Percentiles rank a stretch among this genome's conserved stretches.
Evolutionary conservation across 2,797 vertebrate genomes (phyloP).

Genomic region (Craterocephalus amniculus): DNA sequence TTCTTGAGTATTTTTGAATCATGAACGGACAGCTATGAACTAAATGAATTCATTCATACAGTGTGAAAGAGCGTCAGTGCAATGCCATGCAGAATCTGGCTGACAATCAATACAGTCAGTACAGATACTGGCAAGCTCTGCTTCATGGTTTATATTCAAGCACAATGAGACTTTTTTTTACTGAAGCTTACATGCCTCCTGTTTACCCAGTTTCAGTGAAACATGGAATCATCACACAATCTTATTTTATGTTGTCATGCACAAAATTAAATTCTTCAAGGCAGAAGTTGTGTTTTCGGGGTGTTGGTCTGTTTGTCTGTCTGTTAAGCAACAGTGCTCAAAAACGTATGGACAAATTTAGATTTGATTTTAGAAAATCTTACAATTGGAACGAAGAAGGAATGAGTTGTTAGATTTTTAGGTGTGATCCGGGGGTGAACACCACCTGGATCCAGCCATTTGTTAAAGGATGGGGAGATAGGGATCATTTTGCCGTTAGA

Average conservation of each 20-base stretch:
- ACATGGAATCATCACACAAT: background rate
- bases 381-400: no score
- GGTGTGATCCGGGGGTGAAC: no score
- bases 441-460: no score
- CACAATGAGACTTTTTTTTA: background rate
- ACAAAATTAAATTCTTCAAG: background rate
- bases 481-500: no score
- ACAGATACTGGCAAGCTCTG: conserved; percentile 23
- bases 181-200: background rate
- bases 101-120: conserved; percentile 26
- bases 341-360: no score
- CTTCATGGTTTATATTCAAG: conserved; percentile 12
- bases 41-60: conserved; percentile 30
- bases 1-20: background rate
- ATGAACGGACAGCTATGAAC: background rate
- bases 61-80: conserved; percentile 24
- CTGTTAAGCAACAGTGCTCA: no score
- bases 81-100: conserved; percentile 59
- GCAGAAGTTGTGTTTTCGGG: no score
- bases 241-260: background rate
- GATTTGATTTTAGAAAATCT: no score
- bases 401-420: no score
- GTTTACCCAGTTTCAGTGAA: background rate
- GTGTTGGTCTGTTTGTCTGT: no score
- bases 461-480: no score